Conservation (phyloP, 2,113 vertebrate species). For the Xiphophorus hellerii region DNA sequence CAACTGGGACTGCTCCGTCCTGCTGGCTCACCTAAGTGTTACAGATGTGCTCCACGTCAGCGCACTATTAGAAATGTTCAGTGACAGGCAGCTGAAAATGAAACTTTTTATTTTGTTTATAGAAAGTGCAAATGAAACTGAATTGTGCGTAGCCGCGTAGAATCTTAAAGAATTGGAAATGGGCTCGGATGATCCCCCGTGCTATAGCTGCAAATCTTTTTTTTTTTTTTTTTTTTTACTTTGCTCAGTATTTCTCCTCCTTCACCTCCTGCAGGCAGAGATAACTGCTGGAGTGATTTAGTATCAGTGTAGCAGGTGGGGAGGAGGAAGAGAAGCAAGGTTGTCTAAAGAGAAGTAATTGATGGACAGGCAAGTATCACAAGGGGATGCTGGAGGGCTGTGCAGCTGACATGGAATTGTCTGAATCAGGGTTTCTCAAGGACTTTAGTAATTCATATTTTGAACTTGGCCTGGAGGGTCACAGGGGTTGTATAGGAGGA, state of each 20-base stretch:
- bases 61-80: not conserved
- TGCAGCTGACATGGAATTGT: slow-evolving; percentile 42
- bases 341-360: slow-evolving; percentile 56
- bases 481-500: not conserved
- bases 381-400: slow-evolving; percentile 34
- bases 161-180: slow-evolving; percentile 16
- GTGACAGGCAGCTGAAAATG: not conserved
- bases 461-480: slow-evolving; percentile 50
- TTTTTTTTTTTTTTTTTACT: not conserved
- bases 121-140: not conserved
- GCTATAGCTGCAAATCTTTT: slow-evolving; percentile 7
- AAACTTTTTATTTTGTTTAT: not conserved
- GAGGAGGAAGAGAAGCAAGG: slow-evolving; percentile 30
- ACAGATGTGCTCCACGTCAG: not conserved
- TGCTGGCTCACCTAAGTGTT: not conserved
- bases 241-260: not conserved
- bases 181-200: not conserved
- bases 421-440: slow-evolving; percentile 71
- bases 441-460: slow-evolving; percentile 68
- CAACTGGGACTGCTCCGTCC: not conserved
- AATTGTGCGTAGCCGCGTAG: not conserved
- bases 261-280: slow-evolving; percentile 33
- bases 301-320: slow-evolving; percentile 34
- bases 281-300: slow-evolving; percentile 56
- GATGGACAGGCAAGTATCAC: slow-evolving; percentile 57